Percentiles rank a stretch among this genome's conserved stretches.
Conservation (phyloP, 2,113 vertebrate genomes). For the Mesitornis unicolor region DNA sequence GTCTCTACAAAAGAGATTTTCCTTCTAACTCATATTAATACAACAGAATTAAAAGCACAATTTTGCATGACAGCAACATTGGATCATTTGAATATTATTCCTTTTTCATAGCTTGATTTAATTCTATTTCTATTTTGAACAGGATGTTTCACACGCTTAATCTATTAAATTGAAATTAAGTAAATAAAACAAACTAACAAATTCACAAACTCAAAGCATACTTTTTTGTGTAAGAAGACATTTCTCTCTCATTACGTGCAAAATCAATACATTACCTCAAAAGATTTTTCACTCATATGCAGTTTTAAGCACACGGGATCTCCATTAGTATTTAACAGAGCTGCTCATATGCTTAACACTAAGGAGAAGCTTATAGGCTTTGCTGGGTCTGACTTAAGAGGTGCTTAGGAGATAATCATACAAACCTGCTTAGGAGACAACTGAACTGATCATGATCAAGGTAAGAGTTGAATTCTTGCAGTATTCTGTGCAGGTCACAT, state of each 20-base stretch:
- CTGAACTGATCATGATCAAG: slow-evolving; percentile 39
- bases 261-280: not conserved
- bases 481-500: slow-evolving; percentile 12
- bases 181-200: not conserved
- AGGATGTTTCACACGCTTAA: not conserved
- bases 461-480: slow-evolving; percentile 21
- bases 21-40: not conserved
- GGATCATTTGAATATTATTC: not conserved
- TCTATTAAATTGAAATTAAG: not conserved
- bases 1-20: not conserved
- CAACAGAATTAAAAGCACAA: not conserved
- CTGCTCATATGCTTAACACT: not conserved
- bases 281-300: not conserved
- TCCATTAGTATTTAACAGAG: not conserved
- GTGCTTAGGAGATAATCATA: not conserved
- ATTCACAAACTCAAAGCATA: not conserved
- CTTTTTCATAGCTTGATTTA: not conserved
- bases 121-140: not conserved
- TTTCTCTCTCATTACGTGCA: not conserved
- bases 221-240: not conserved
- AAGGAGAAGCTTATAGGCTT: not conserved
- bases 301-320: not conserved
- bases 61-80: not conserved
- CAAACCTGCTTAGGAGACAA: slow-evolving; percentile 56
- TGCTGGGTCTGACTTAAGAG: not conserved